Evolutionary conservation across 2,888 invertebrate species (phyloP).

Genomic region (Pyrrhia umbra): DNA sequence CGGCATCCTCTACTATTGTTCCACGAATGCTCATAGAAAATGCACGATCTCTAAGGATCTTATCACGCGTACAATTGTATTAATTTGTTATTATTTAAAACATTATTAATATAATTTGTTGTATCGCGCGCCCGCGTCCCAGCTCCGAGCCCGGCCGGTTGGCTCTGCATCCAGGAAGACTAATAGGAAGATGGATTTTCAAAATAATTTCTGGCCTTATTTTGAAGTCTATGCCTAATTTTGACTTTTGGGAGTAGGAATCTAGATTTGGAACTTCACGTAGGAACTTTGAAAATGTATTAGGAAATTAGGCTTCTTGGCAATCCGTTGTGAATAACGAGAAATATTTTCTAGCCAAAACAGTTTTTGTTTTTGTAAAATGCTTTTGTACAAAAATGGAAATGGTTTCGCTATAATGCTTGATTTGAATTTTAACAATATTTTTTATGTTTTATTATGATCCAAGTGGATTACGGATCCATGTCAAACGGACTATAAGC

Average conservation of each 20-base stretch:
- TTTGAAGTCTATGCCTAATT: slow-evolving; percentile 51
- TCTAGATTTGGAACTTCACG: slow-evolving; percentile 63
- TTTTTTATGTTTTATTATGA: slow-evolving; percentile 11
- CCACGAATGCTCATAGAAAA: slow-evolving; percentile 78
- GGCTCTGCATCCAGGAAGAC: slow-evolving; percentile 84
- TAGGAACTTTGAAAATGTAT: slow-evolving; percentile 71
- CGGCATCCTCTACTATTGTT: slow-evolving; percentile 79
- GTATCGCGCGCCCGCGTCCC: slow-evolving; percentile 81
- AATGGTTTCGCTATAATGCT: not conserved
- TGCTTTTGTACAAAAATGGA: slow-evolving; percentile 1
- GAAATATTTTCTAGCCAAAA: slow-evolving; percentile 10
- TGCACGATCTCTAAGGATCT: slow-evolving; percentile 70
- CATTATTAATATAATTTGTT: slow-evolving; percentile 90
- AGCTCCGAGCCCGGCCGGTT: slow-evolving; percentile 73
- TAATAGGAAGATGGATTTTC: slow-evolving; percentile 77
- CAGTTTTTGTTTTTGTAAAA: slow-evolving; percentile 4
- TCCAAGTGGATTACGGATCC: slow-evolving; percentile 29
- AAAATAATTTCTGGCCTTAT: slow-evolving; percentile 49
- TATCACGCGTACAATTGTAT: slow-evolving; percentile 87
- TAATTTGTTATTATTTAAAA: slow-evolving; percentile 89
- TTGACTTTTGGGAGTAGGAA: slow-evolving; percentile 54
- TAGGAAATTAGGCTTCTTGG: slow-evolving; percentile 17
- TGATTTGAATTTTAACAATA: slow-evolving; percentile 3
- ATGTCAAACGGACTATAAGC: slow-evolving; percentile 41
- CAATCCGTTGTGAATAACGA: slow-evolving; percentile 40